A percentile compares a stretch with the other conserved stretches of the same genome.
Conservation (phyloP, 2,797 vertebrate species). For the Ceryle rudis region DNA sequence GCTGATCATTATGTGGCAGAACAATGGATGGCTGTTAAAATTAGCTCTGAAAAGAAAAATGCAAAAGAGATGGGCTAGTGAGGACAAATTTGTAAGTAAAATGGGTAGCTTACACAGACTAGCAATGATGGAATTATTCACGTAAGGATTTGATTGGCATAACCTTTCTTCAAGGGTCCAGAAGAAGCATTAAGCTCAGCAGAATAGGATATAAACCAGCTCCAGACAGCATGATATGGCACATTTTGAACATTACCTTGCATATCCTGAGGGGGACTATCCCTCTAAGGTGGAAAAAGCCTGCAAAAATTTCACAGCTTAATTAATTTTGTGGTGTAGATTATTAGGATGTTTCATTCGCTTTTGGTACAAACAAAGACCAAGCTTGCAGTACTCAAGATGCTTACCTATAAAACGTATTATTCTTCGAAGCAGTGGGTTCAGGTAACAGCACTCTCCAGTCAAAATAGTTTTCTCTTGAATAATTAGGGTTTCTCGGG, state of each 20-base stretch:
- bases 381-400: background rate
- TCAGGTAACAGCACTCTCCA: constrained; percentile 97
- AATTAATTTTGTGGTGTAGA: constrained; percentile 1
- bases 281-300: constrained; percentile 33
- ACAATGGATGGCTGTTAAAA: constrained; percentile 22
- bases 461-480: constrained; percentile 98
- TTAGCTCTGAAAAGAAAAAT: constrained; percentile 27
- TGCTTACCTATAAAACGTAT: constrained; percentile 93
- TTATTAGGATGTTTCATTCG: background rate
- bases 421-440: constrained; percentile 93
- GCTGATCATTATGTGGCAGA: background rate
- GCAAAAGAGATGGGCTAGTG: constrained; percentile 1
- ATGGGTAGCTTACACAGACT: background rate
- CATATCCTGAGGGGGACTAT: background rate
- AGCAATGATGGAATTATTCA: constrained; percentile 28
- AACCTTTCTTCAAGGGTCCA: constrained; percentile 21
- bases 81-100: constrained; percentile 42
- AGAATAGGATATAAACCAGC: constrained; percentile 4
- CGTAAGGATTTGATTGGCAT: constrained; percentile 2
- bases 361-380: background rate
- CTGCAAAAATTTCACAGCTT: constrained; percentile 45
- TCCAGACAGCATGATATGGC: background rate
- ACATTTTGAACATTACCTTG: constrained; percentile 34
- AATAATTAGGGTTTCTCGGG: constrained; percentile 89
- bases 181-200: constrained; percentile 34